Evolutionary conservation across 2,797 vertebrate genomes (phyloP), one percentile per base, ranked within the genome.

Genomic region (Danio kyathit): DNA sequence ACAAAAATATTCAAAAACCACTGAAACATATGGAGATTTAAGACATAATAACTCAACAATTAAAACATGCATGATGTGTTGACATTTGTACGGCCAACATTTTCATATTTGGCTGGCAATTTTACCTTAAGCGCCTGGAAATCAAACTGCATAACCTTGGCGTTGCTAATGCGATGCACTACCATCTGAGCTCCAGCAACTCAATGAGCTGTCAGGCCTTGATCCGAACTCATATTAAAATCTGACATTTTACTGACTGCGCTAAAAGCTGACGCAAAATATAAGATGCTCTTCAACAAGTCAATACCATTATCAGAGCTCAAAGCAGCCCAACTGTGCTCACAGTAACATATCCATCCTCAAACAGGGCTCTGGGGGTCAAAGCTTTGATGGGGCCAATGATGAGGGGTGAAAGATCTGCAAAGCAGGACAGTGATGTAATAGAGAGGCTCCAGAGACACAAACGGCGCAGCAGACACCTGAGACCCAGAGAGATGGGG

Each of bases 181-280:
- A 29, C 29, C 29, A 29, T 29, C 29, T 29, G 29, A 29, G 29
- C 29, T 29, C 29, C 29, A 29, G 29, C 29, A 3, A 29, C 29
- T 29, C 29, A 29, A 29, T 29, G 29, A 29, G 29, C 29, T 29
- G 29, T 29, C 29, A 29, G 29, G 29, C 29, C 29, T 29, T 29
- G 29, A 29, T 29, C 29, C 29, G 29, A 3, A 57, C 21, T 57
- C 5, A 17, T 12, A 92, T 92, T 91, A 93, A 94, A 94, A 92
- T 94, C 92, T 94, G 91, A 94, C 93, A 92, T 92, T 91, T 91
- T 94, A 90, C 93, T 92, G 91, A 94, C 93, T 94, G 93, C 94
- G 92, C 93, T 94, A 14, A 70, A 21, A 38, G 48, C n/a, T n/a
- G 21, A 10, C 17, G 16, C 5, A 57, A 10, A 46, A 29, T 21